phyloP scores from a whole-genome alignment of 2,888 invertebrate species.

The Sepioteuthis lessoniana region DNA sequence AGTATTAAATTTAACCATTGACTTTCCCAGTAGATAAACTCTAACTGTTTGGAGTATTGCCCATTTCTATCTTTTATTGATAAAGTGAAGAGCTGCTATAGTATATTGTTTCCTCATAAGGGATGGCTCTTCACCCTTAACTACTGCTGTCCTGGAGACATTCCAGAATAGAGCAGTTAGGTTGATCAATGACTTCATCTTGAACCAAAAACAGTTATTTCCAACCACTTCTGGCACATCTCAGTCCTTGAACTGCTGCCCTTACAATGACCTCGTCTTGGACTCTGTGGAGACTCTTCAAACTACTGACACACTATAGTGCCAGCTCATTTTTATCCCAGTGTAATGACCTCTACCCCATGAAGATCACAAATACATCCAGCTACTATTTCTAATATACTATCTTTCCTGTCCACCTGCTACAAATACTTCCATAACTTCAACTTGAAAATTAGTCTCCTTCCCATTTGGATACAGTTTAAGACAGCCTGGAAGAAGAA shows the following conservation, averaged over 20 bases:
- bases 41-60: background rate
- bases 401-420: background rate
- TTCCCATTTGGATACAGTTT: background rate
- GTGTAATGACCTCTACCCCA: background rate
- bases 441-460: background rate
- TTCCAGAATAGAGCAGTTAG: background rate
- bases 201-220: background rate
- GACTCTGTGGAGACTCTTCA: constrained; percentile 33
- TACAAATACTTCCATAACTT: background rate
- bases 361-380: background rate
- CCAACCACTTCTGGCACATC: constrained; percentile 9
- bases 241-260: constrained; percentile 23
- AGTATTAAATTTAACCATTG: background rate
- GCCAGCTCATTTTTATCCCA: background rate
- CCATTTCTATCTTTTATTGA: constrained; percentile 3
- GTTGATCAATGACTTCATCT: constrained; percentile 33
- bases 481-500: no score
- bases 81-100: background rate
- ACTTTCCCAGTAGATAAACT: background rate
- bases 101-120: constrained; percentile 33
- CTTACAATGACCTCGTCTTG: background rate
- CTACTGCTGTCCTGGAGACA: constrained; percentile 33
- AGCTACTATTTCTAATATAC: background rate
- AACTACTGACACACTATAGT: constrained; percentile 9
- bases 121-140: constrained; percentile 15